A percentile compares a stretch with the other conserved stretches of the same genome.
Evolutionary conservation across 2,888 invertebrate genomes (phyloP).

Genomic region (Melieria picta): DNA sequence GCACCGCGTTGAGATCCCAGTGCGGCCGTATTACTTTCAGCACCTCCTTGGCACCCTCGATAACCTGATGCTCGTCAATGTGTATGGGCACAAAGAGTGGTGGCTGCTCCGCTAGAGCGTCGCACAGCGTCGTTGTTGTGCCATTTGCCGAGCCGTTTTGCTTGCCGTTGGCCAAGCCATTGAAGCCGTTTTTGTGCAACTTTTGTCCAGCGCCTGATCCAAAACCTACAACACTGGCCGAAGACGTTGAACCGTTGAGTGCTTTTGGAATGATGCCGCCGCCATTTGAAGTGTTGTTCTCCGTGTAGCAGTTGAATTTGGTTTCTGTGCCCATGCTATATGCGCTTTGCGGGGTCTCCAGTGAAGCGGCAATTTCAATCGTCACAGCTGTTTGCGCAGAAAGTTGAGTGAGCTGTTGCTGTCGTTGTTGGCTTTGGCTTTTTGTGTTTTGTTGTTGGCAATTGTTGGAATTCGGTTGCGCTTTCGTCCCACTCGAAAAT

Average conservation of each 20-base stretch:
- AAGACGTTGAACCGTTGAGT: conserved; percentile 32
- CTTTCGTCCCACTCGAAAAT: neutral
- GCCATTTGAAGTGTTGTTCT: conserved; percentile 58
- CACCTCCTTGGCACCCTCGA: conserved; percentile 74
- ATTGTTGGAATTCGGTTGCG: neutral
- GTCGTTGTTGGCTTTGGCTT: neutral
- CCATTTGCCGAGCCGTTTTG: conserved; percentile 4
- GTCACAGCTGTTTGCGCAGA: no score
- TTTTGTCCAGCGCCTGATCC: conserved; percentile 31
- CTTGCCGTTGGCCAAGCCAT: conserved; percentile 14
- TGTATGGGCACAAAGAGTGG: conserved; percentile 68
- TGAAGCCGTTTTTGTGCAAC: conserved; percentile 25
- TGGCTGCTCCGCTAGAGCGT: neutral
- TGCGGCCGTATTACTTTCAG: conserved; percentile 75
- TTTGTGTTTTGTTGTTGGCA: neutral
- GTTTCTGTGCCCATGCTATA: conserved; percentile 63
- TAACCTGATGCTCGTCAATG: conserved; percentile 75
- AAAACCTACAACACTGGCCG: conserved; percentile 14
- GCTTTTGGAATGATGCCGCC: conserved; percentile 45
- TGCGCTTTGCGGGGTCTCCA: conserved; percentile 6
- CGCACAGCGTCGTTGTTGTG: neutral
- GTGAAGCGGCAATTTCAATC: neutral
- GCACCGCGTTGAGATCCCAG: conserved; percentile 74
- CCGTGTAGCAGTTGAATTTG: conserved; percentile 58
- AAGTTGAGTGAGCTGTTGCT: no score